These are phyloP conservation scores for Neodon shergylaensis DNA, from an alignment of 2,113 vertebrate species.

Conservation along the genomic window DNA sequence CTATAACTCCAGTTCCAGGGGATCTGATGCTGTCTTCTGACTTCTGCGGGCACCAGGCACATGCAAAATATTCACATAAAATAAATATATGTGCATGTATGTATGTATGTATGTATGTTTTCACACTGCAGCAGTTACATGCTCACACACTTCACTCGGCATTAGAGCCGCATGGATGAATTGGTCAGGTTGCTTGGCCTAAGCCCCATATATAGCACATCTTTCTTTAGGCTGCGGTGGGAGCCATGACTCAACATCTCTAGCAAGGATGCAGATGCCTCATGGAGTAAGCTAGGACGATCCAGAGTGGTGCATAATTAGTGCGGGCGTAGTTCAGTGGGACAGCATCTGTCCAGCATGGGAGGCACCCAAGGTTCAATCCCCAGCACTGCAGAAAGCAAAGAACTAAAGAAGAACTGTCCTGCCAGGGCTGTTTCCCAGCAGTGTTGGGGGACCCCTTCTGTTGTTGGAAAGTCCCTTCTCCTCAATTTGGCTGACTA, in stretches of 20 bases:
- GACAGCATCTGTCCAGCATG: background rate
- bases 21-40: background rate
- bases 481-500: background rate
- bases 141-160: background rate
- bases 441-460: background rate
- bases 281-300: background rate
- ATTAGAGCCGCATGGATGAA: background rate
- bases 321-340: too few species aligned
- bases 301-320: background rate
- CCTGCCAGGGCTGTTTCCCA: background rate
- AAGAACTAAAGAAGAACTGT: background rate
- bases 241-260: too few species aligned
- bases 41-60: background rate
- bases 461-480: background rate
- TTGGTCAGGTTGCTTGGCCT: background rate
- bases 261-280: background rate
- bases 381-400: background rate
- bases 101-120: background rate
- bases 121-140: background rate
- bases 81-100: background rate
- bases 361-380: background rate
- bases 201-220: fast-evolving
- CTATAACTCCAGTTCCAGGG: background rate
- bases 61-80: background rate
- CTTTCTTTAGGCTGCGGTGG: background rate